Evolutionary conservation across 2,888 invertebrate genomes (phyloP), one percentile per base, ranked within the genome.

Genomic region (Limnephilus rhombicus): DNA sequence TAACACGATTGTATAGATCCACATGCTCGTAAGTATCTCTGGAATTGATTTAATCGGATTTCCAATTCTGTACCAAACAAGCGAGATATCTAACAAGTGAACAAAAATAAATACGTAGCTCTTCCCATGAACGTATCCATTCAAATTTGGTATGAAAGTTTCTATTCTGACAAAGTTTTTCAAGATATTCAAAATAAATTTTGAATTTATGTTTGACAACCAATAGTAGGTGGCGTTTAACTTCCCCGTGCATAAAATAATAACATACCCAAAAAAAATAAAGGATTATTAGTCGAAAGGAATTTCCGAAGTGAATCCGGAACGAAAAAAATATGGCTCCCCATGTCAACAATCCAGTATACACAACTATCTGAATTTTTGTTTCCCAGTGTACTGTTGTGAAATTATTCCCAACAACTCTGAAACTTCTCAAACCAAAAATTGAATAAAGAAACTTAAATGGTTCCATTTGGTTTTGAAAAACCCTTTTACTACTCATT

Each of bases 351-450:
- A 68, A 68, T 0, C 68, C 68, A 68, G 68, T 18, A 68, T 24
- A 68, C 24, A 18, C 68, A 24, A 68, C 68, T 24, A 68, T 29
- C 11, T 29, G 45, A 15, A 85, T 0, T 49, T 85, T 85, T 9
- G 85, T 85, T 24, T 49, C n/a, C 85, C 85, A 85, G 45, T 85
- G 45, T 24, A 85, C 13, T 3, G n/a, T n/a, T 29, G 85, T 85
- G 7, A 85, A 37, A 45, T 29, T 13, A 41, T 41, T 41, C 41
- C 41, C 41, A 41, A 41, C 41, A 12, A 85, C 13, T n/a, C 85
- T 37, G 85, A n/a, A 85, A 29, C 49, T 85, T 24, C 49, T 85
- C 29, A 85, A 45, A 13, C 85, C 85, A n/a, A 85, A 45, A 24
- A 45, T n/a, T 7, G 41, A 12, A 13, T 45, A 24, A 37, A 85